These are phyloP conservation scores for Ruditapes philippinarum DNA, from an alignment of 1,140 invertebrate species.

Conservation along the genomic window DNA sequence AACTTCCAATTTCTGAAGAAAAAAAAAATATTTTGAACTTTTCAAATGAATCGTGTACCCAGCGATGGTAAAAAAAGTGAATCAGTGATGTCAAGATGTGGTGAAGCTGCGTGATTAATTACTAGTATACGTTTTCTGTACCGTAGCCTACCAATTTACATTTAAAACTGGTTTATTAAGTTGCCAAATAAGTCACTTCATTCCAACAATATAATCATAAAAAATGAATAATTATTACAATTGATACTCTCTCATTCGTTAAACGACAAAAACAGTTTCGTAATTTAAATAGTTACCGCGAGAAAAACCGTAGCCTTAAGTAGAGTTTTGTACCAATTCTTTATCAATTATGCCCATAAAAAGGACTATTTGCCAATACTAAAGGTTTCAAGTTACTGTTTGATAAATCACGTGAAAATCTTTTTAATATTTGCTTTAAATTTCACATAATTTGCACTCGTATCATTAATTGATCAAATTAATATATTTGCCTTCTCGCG, in stretches of 20 bases:
- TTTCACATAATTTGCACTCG: background rate
- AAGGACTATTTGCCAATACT: background rate
- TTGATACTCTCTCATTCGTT: background rate
- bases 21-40: no score
- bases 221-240: no score
- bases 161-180: no score
- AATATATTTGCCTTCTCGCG: background rate
- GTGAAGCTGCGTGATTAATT: no score
- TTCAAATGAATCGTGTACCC: no score
- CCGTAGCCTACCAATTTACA: no score
- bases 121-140: no score
- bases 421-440: conserved; percentile 7
- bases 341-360: background rate
- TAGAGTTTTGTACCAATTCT: background rate
- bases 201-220: no score
- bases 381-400: conserved; percentile 2
- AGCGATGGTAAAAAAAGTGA: no score
- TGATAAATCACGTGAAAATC: conserved; percentile 13
- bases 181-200: no score
- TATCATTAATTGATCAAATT: background rate
- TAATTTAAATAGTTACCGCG: conserved; percentile 16
- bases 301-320: background rate
- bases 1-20: background rate
- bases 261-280: background rate
- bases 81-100: no score